These are phyloP conservation scores for Heptranchias perlo DNA, from an alignment of 2,113 vertebrate species.

Conservation along the genomic window DNA sequence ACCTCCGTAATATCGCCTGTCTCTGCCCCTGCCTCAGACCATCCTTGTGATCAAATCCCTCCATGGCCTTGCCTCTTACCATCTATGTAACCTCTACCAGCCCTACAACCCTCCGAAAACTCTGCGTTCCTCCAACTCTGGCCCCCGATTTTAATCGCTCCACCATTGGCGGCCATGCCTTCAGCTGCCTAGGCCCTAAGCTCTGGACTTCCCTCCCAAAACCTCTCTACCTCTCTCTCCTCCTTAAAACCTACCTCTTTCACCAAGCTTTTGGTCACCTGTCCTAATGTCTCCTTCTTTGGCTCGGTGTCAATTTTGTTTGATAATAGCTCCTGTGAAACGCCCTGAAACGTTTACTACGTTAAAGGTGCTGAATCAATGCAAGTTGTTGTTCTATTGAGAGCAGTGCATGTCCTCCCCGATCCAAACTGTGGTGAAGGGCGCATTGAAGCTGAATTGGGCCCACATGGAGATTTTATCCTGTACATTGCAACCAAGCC, in stretches of 20 bases:
- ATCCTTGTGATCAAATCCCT: not conserved
- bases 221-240: not conserved
- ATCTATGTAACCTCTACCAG: not conserved
- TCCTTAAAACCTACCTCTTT: not conserved
- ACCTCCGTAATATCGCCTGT: too few species aligned
- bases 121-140: not conserved
- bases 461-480: not conserved
- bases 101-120: not conserved
- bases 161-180: not conserved
- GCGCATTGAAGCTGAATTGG: not conserved
- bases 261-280: not conserved
- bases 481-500: not conserved
- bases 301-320: not conserved
- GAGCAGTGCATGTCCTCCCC: not conserved
- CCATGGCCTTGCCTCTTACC: not conserved
- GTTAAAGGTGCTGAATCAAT: not conserved
- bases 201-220: not conserved
- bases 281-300: not conserved
- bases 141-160: not conserved
- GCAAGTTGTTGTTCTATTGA: not conserved
- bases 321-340: not conserved
- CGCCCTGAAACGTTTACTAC: too few species aligned
- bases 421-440: not conserved
- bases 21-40: too few species aligned
- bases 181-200: not conserved